These are phyloP conservation scores for Leucoraja erinaceus DNA, from an alignment of 2,113 vertebrate genomes.

Conservation along the genomic window DNA sequence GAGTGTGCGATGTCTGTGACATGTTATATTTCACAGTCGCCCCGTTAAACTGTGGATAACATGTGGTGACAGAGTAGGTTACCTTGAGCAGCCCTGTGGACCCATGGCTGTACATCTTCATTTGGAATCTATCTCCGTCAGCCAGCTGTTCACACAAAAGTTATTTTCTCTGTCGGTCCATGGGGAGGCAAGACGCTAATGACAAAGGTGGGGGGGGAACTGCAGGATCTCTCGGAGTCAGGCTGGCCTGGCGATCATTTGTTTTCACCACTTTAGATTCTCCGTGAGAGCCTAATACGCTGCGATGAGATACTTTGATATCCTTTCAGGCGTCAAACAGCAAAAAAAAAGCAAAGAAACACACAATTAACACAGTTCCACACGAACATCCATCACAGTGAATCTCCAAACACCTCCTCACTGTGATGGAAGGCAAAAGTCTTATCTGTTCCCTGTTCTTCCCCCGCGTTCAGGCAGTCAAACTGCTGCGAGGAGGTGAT, in stretches of 20 bases:
- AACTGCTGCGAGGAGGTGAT: too few species aligned
- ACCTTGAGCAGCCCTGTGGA: constrained; percentile 37
- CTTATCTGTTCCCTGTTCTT: too few species aligned
- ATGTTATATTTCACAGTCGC: constrained; percentile 22
- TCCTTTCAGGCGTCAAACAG: background rate
- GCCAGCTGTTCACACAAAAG: constrained; percentile 38
- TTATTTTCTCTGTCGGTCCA: constrained; percentile 41
- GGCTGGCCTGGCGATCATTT: background rate
- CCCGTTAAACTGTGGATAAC: background rate
- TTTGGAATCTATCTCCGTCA: constrained; percentile 35
- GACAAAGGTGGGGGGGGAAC: background rate
- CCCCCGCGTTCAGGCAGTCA: too few species aligned
- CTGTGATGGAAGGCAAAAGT: too few species aligned
- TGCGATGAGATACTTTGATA: too few species aligned
- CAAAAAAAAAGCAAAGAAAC: too few species aligned
- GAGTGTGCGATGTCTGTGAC: background rate
- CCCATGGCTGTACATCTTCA: constrained; percentile 40
- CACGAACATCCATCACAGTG: too few species aligned
- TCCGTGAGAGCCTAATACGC: background rate
- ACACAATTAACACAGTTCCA: too few species aligned
- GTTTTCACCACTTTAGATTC: background rate
- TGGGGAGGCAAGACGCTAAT: constrained; percentile 39
- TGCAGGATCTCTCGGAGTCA: background rate
- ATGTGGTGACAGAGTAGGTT: constrained; percentile 39
- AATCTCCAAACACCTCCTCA: too few species aligned